Evolutionary conservation across 1,140 invertebrate species (phyloP).

Genomic region (Ylistrum balloti): DNA sequence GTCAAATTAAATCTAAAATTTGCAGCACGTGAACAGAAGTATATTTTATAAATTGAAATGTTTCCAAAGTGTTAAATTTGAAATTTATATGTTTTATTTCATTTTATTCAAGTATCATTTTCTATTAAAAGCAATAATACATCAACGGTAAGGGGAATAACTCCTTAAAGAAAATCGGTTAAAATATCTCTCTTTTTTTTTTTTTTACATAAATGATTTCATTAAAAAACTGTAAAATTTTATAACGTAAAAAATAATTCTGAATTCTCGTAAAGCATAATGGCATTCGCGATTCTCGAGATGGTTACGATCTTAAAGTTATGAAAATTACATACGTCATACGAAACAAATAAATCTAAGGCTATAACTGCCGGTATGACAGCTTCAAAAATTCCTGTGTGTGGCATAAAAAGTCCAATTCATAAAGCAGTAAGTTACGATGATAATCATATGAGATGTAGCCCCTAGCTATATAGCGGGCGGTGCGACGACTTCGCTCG

Average conservation of each 20-base stretch:
- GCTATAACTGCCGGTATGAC: not conserved
- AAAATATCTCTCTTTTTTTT: not conserved
- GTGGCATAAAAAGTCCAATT: constrained; percentile 35
- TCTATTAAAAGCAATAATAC: not conserved
- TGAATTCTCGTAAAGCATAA: not conserved
- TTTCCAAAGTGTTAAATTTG: not conserved
- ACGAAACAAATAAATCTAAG: constrained; percentile 21
- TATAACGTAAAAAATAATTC: not conserved
- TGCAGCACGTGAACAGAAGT: not conserved
- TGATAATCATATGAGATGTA: not conserved
- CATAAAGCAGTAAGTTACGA: not conserved
- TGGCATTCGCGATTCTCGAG: not conserved
- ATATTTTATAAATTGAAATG: not conserved
- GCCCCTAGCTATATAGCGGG: not conserved
- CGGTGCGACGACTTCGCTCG: not conserved
- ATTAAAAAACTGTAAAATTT: constrained; percentile 29
- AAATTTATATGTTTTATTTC: not conserved
- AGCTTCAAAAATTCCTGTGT: constrained; percentile 38
- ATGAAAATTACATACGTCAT: constrained; percentile 30
- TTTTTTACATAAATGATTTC: not conserved
- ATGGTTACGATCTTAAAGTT: constrained; percentile 35
- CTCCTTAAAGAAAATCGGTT: not conserved
- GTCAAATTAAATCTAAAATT: constrained; percentile 9
- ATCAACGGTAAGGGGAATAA: not conserved
- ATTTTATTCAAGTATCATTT: not conserved